Base-by-base conservation (phyloP, 2,113 vertebrate genomes). In the Cnemophilus loriae region DNA sequence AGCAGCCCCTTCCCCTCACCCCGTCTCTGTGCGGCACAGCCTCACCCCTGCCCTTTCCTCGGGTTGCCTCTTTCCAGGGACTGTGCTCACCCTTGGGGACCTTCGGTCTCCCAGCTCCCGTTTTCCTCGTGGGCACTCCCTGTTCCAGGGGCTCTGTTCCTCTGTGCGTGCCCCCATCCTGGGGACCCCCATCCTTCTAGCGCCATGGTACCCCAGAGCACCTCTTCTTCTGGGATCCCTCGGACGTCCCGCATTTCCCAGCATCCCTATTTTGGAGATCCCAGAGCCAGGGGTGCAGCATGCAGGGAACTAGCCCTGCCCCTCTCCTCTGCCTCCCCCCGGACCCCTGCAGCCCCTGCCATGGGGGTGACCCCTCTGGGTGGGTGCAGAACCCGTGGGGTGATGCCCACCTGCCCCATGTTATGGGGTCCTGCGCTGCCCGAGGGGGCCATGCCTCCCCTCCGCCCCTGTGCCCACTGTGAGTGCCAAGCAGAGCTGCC, bases 381-480 rank as follows among this genome's bases (percentile, higher is more conserved):
- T 27, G 57, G 70, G 30, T 1, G 1, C 33, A 55, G 61, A 21
- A 46, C 47, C n/a, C 0, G 0, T 1, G 24, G 67, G 67, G 28
- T 32, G 80, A 21, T 87, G 84, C 59, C 68, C 76, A 18, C 56
- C 50, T 57, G 24, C 35, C 70, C 39, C n/a, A 18, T 0, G 0
- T 1, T 27, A 5, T 0, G 18, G 56, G 18, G 14, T 41, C 32
- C 67, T 90, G 44, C 4, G 3, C 33, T 53, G 26, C 46, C 73
- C 3, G 1, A 11, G 53, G 53, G 63, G 44, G 46, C 80, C 2
- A 0, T 67, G 47, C 47, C 46, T 52, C 50, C 15, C 42, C 20
- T 41, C 65, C 70, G 65, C 30, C 70, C 82, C 75, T 0, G 1
- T 52, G 74, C 35, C 65, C 3, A 0, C 65, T 8, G 61, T 0